Conservation (phyloP, 2,888 invertebrate species). For the Drosophila pseudotakahashii region DNA sequence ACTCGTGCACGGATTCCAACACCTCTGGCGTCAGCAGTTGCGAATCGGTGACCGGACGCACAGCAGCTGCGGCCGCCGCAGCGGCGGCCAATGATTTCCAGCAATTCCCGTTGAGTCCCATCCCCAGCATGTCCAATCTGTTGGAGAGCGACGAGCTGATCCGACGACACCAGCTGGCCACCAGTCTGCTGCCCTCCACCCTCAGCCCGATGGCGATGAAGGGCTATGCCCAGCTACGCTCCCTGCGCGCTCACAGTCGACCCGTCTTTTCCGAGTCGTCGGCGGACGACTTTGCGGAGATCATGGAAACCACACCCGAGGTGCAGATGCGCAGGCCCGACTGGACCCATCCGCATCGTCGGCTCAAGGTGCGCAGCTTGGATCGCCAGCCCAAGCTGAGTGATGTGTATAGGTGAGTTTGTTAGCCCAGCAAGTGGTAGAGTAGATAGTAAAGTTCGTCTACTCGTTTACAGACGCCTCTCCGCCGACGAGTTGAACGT, state of each 20-base stretch:
- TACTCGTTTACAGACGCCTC: constrained; percentile 65
- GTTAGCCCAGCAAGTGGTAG: too few relatives aligned
- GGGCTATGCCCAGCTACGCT: constrained; percentile 90
- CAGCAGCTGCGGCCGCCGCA: constrained; percentile 87
- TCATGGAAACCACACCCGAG: constrained; percentile 67
- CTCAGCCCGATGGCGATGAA: constrained; percentile 91
- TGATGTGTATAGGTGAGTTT: constrained; percentile 78
- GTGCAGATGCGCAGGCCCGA: constrained; percentile 77
- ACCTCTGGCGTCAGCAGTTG: constrained; percentile 93
- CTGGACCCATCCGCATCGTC: constrained; percentile 81
- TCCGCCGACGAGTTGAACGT: constrained; percentile 81
- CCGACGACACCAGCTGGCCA: constrained; percentile 80
- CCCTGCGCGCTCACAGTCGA: constrained; percentile 88
- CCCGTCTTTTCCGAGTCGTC: constrained; percentile 88
- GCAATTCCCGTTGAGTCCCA: constrained; percentile 92
- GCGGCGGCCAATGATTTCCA: constrained; percentile 88
- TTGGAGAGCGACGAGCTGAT: constrained; percentile 85
- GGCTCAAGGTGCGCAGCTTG: constrained; percentile 82
- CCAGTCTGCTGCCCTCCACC: constrained; percentile 77
- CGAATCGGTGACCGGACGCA: constrained; percentile 89
- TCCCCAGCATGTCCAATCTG: constrained; percentile 92
- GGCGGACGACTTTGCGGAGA: constrained; percentile 85
- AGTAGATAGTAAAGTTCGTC: too few relatives aligned
- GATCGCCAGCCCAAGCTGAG: constrained; percentile 81
- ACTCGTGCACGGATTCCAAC: constrained; percentile 90